These are phyloP conservation scores for Brachionus plicatilis DNA, from an alignment of 1,140 invertebrate genomes.

Conservation along the genomic window DNA sequence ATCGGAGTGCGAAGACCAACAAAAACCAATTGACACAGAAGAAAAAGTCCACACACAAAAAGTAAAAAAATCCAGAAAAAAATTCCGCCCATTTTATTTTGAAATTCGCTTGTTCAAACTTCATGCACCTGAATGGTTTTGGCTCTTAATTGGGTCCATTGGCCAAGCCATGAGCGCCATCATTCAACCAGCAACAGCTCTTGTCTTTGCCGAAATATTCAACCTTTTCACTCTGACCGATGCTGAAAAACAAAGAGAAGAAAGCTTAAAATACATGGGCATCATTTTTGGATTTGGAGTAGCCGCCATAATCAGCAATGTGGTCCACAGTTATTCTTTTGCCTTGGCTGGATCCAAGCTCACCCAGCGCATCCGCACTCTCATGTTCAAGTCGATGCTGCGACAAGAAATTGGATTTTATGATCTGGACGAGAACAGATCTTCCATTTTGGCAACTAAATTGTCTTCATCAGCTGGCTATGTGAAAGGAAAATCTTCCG, in stretches of 20 bases:
- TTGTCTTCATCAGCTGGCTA: slow-evolving; percentile 59
- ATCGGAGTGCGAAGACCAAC: neutral
- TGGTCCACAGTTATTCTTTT: slow-evolving; percentile 28
- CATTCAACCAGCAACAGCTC: neutral
- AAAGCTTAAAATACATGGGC: slow-evolving; percentile 27
- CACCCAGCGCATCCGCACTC: slow-evolving; percentile 64
- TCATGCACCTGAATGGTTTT: slow-evolving; percentile 6
- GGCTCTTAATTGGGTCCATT: neutral
- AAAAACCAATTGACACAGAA: neutral
- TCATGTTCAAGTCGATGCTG: slow-evolving; percentile 69
- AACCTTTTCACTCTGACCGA: neutral
- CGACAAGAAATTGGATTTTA: slow-evolving; percentile 59
- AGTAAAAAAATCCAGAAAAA: neutral
- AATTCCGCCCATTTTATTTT: slow-evolving; percentile 3
- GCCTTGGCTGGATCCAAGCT: slow-evolving; percentile 56
- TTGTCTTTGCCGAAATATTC: slow-evolving; percentile 27
- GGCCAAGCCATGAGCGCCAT: slow-evolving; percentile 9
- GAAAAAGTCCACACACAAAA: neutral
- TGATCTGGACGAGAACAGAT: slow-evolving; percentile 58
- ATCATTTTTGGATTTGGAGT: slow-evolving; percentile 6
- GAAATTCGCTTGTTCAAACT: neutral
- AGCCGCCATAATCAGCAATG: neutral
- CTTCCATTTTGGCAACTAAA: slow-evolving; percentile 58
- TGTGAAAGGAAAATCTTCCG: slow-evolving; percentile 58
- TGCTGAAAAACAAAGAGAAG: neutral